Base-by-base conservation (phyloP, 2,797 vertebrate species). In the Semotilus atromaculatus region DNA sequence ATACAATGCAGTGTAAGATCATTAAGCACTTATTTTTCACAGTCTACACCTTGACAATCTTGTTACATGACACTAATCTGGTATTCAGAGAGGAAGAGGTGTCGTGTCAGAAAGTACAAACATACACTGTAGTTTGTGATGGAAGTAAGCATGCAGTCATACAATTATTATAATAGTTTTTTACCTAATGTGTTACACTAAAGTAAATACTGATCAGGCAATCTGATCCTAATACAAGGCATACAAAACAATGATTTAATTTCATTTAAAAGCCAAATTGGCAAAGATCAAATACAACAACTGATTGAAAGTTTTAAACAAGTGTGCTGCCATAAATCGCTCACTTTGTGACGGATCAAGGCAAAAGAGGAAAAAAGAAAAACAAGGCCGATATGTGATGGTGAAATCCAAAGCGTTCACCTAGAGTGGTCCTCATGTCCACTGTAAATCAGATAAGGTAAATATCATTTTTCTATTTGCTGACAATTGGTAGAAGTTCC, bases 401-500 rank as follows among this genome's bases (percentile, higher is more conserved):
- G 14, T 70, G 38, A 34, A 83, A 48, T 13, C 80, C 14, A 53
- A 31, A 80, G 13, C 58, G 58, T 38, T 82, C 72, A 26, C 10
- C 80, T 53, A 11, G 13, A 84, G 79, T 78, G 38, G 77, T 34
- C n/a, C 45, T 43, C 14, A 66, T 48, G 34, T 40, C 45, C 43
- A 72, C 19, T 62, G 23, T 48, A 77, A 80, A 76, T 55, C 48
- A 5, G 18, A 40, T 48, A 48, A 62, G 21, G 34, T 70, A 21
- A 62, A 29, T 40, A 1, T 34, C 2, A 14, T 34, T 73, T 40
- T 51, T 38, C 60, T 16, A 93, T 89, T 93, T 93, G 88, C 92
- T 93, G 91, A 93, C 90, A 86, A 94, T 96, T 45, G 96, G 94
- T 93, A 94, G 88, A 87, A 90, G 91, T 9, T 88, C 92, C 14